Percentiles rank a stretch among this genome's conserved stretches.
These are phyloP conservation scores for Uloborus diversus DNA, from an alignment of 1,140 invertebrate species.

Conservation along the genomic window DNA sequence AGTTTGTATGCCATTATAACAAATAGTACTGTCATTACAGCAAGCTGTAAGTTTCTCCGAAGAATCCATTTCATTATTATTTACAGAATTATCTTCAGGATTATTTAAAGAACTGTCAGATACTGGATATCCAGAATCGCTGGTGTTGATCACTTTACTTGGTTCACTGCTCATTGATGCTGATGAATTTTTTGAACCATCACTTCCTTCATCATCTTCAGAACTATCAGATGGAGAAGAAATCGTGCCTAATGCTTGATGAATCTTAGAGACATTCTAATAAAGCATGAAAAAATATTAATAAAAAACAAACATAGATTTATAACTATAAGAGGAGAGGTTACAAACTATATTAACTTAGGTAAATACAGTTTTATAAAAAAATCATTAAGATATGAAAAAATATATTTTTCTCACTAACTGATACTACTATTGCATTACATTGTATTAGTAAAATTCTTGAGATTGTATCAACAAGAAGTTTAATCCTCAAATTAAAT, in stretches of 20 bases:
- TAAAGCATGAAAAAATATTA: no score
- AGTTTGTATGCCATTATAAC: background rate
- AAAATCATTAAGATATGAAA: background rate
- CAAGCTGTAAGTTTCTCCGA: background rate
- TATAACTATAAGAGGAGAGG: background rate
- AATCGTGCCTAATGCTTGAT: conserved; percentile 78
- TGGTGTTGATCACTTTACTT: background rate
- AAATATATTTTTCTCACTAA: background rate
- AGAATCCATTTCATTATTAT: no score
- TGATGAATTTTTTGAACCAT: conserved; percentile 49
- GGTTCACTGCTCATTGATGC: conserved; percentile 34
- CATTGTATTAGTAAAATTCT: no score
- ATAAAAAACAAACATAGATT: background rate
- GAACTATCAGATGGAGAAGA: conserved; percentile 77
- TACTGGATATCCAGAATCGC: conserved; percentile 39
- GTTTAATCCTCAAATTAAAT: no score
- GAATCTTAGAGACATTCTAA: conserved; percentile 73
- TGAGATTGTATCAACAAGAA: no score
- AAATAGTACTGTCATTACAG: background rate
- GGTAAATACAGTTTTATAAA: background rate
- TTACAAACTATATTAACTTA: background rate
- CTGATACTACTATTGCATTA: background rate
- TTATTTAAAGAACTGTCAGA: background rate
- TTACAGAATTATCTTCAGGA: background rate
- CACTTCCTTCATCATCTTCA: conserved; percentile 71